A percentile compares a stretch with the other conserved stretches of the same genome.
Conservation (phyloP, 2,113 vertebrate genomes). For the Actinemys pallida region DNA sequence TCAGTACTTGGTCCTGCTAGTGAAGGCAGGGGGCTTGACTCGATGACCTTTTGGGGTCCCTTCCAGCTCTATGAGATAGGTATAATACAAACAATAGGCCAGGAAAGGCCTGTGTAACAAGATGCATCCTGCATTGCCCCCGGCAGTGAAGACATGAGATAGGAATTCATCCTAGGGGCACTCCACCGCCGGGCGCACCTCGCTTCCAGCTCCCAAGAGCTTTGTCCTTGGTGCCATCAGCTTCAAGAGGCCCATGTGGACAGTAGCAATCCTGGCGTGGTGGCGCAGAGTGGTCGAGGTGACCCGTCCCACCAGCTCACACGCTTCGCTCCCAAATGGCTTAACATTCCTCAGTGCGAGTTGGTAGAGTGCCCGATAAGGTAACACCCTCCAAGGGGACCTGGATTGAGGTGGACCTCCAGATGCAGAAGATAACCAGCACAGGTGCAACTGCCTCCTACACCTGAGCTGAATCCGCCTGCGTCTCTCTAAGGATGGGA, state of each 20-base stretch:
- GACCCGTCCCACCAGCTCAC: background rate
- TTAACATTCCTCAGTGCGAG: slow-evolving; percentile 30
- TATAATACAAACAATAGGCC: accelerated
- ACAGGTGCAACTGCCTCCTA: background rate
- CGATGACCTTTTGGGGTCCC: too few species aligned
- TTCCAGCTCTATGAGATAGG: too few species aligned
- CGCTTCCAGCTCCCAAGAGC: background rate
- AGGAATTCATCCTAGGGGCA: accelerated
- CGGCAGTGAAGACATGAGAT: accelerated
- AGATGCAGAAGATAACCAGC: background rate
- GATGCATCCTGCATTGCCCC: accelerated
- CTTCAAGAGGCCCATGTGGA: background rate
- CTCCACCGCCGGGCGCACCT: accelerated
- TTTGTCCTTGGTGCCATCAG: background rate
- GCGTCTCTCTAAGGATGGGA: background rate
- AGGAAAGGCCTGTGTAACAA: background rate
- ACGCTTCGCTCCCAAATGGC: background rate
- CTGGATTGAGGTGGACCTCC: background rate
- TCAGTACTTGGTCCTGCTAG: too few species aligned
- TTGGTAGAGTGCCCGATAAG: slow-evolving; percentile 25
- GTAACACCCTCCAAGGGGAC: slow-evolving; percentile 21
- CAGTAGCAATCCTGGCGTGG: background rate
- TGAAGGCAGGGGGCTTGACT: too few species aligned
- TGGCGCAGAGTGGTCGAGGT: background rate
- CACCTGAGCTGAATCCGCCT: background rate